phyloP scores from a whole-genome alignment of 1,140 invertebrate species.

The Watersipora subatra region DNA sequence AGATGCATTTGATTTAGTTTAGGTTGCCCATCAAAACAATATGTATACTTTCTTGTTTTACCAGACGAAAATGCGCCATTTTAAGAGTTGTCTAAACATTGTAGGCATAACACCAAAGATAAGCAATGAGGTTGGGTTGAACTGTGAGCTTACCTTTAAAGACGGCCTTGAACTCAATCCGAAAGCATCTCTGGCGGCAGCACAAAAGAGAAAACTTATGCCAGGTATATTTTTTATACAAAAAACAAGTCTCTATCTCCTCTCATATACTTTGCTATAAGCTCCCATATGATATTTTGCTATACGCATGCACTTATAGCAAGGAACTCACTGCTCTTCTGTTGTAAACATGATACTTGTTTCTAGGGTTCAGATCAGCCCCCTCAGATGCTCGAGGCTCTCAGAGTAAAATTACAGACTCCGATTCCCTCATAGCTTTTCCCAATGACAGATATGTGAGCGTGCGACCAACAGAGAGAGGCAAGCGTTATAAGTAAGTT shows the following conservation, averaged over 20 bases:
- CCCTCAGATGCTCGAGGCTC: constrained; percentile 8
- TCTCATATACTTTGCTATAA: too few species aligned
- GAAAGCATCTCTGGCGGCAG: constrained; percentile 25
- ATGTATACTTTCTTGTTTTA: too few species aligned
- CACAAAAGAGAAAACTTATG: constrained; percentile 18
- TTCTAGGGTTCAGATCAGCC: constrained; percentile 16
- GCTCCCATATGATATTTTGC: too few species aligned
- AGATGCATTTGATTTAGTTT: too few species aligned
- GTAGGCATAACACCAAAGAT: constrained; percentile 37
- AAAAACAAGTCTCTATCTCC: too few species aligned
- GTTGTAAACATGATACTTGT: too few species aligned
- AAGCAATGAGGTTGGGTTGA: constrained; percentile 39
- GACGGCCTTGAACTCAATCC: constrained; percentile 18
- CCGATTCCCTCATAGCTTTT: constrained; percentile 26
- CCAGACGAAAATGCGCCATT: too few species aligned
- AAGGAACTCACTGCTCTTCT: too few species aligned
- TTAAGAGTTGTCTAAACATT: too few species aligned
- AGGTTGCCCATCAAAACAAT: too few species aligned
- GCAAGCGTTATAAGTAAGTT: constrained; percentile 32
- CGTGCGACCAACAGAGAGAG: constrained; percentile 26
- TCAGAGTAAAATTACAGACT: constrained; percentile 8
- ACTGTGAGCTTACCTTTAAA: constrained; percentile 26
- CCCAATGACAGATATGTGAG: constrained; percentile 39
- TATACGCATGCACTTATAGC: too few species aligned
- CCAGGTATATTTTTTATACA: neutral